Conservation (phyloP, 2,113 vertebrate species). For the Parus major region DNA sequence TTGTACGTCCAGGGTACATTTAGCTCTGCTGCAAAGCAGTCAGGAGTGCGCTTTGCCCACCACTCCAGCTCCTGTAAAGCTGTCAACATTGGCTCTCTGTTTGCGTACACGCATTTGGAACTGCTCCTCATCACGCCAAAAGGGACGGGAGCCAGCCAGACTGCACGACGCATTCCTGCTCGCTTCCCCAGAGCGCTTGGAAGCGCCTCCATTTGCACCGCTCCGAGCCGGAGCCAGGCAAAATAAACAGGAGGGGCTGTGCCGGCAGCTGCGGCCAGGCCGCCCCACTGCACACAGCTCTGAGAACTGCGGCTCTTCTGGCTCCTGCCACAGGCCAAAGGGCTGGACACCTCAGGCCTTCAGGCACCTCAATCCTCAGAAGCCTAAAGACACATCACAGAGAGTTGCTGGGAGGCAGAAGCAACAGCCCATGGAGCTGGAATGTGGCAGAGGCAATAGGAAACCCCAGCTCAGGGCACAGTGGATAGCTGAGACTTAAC, state of each 20-base stretch:
- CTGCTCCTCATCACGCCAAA: slow-evolving; percentile 9
- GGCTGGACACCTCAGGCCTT: neutral
- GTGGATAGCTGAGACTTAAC: neutral
- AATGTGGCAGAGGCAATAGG: neutral
- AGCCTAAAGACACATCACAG: neutral
- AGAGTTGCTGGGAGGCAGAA: neutral
- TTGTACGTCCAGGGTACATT: neutral
- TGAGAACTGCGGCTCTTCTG: neutral
- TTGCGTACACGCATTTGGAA: slow-evolving; percentile 25
- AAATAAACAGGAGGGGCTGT: neutral
- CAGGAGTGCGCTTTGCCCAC: neutral
- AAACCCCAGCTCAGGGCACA: neutral
- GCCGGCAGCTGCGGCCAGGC: neutral
- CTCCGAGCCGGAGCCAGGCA: neutral
- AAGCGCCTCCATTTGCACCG: neutral
- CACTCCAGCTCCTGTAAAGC: slow-evolving; percentile 36
- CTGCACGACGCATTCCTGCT: slow-evolving; percentile 4
- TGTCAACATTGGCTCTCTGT: slow-evolving; percentile 37
- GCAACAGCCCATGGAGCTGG: neutral
- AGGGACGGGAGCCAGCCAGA: slow-evolving; percentile 39
- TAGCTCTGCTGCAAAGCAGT: neutral
- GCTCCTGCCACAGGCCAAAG: neutral
- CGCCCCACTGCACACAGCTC: neutral
- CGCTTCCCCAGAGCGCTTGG: neutral
- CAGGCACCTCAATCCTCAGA: no score